phyloP scores from a whole-genome alignment of 2,797 vertebrate genomes.

The Anolis apletophallus region DNA sequence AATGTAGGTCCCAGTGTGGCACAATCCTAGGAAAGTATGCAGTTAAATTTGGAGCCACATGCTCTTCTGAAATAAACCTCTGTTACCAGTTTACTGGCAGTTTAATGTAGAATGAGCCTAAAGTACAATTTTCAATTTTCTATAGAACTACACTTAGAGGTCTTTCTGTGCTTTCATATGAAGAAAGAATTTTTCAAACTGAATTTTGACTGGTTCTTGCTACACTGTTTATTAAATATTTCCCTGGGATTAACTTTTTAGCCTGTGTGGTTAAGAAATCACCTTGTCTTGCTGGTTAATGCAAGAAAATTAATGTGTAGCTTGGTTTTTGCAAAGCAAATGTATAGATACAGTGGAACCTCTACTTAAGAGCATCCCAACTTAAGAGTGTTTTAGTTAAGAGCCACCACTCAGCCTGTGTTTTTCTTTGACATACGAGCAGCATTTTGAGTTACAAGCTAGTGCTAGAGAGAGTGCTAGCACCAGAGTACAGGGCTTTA shows the following conservation, averaged over 20 bases:
- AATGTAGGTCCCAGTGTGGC: background rate
- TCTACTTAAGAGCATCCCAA: too few species aligned
- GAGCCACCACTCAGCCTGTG: too few species aligned
- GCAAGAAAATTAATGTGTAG: background rate
- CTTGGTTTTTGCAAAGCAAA: accelerated
- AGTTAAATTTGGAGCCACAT: background rate
- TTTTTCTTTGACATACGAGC: too few species aligned
- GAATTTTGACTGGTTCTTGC: background rate
- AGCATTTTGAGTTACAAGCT: too few species aligned
- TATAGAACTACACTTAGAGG: background rate
- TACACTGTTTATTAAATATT: background rate
- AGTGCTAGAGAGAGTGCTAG: too few species aligned
- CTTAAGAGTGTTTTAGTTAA: too few species aligned
- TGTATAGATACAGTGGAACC: background rate
- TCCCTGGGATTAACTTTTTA: background rate
- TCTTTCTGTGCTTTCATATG: background rate
- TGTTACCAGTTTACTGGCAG: background rate
- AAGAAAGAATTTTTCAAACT: too few species aligned
- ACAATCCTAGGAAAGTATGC: background rate
- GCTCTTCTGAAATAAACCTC: background rate
- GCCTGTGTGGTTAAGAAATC: background rate
- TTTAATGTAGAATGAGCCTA: background rate
- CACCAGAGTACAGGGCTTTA: too few species aligned
- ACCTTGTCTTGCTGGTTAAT: background rate
- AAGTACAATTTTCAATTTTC: background rate